Percentiles rank a stretch among this genome's conserved stretches.
Conservation (phyloP, 2,113 vertebrate genomes). For the Poeciliopsis turrubarensis region DNA sequence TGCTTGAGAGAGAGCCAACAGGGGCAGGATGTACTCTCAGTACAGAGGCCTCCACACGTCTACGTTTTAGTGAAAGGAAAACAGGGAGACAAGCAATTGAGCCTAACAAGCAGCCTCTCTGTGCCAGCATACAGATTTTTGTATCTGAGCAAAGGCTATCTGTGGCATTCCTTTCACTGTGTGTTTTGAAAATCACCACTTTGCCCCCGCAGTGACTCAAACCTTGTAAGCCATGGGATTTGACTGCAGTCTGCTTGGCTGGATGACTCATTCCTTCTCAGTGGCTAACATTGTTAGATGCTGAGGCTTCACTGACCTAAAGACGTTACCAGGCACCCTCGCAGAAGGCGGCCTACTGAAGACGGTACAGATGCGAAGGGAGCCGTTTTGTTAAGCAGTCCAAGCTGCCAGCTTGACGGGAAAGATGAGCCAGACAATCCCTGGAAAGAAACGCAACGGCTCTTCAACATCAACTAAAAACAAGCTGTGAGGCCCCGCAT, state of each 20-base stretch:
- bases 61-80: slow-evolving; percentile 45
- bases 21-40: slow-evolving; percentile 53
- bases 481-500: slow-evolving; percentile 8
- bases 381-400: slow-evolving; percentile 39
- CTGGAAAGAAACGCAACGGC: slow-evolving; percentile 33
- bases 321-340: slow-evolving; percentile 42
- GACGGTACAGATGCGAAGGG: slow-evolving; percentile 8
- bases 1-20: slow-evolving; percentile 46
- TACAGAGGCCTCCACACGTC: slow-evolving; percentile 48
- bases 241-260: slow-evolving; percentile 30
- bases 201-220: slow-evolving; percentile 44
- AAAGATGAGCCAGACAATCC: slow-evolving; percentile 36
- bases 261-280: slow-evolving; percentile 38
- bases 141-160: slow-evolving; percentile 41
- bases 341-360: slow-evolving; percentile 39
- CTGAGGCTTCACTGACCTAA: slow-evolving; percentile 53
- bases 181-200: slow-evolving; percentile 39
- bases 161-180: slow-evolving; percentile 29
- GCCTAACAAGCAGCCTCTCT: slow-evolving; percentile 50
- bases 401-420: slow-evolving; percentile 31
- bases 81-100: slow-evolving; percentile 48
- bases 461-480: slow-evolving; percentile 40
- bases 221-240: slow-evolving; percentile 28
- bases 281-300: slow-evolving; percentile 44
- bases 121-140: slow-evolving; percentile 31